These are phyloP conservation scores for Sylvietta virens DNA, from an alignment of 2,113 vertebrate genomes.

Conservation along the genomic window DNA sequence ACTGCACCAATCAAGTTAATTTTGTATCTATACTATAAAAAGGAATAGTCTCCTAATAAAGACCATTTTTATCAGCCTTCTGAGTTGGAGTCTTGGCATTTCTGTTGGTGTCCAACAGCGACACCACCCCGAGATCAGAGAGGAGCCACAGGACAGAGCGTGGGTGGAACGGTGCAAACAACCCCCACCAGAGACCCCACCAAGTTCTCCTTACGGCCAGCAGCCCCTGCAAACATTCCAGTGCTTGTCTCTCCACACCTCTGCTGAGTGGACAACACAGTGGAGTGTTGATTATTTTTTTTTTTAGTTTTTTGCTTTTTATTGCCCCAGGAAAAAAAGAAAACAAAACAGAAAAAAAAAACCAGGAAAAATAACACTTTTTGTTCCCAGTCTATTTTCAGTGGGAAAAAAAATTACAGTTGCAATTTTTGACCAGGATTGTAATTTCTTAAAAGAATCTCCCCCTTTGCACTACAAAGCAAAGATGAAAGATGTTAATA, in stretches of 20 bases:
- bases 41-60: too few species aligned
- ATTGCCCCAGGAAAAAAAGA: not conserved
- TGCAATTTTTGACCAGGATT: not conserved
- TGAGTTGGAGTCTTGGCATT: too few species aligned
- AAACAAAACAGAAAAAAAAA: too few species aligned
- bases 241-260: not conserved
- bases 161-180: not conserved
- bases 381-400: not conserved
- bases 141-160: not conserved
- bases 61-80: too few species aligned
- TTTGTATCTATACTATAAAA: too few species aligned
- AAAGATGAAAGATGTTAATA: not conserved
- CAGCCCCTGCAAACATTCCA: not conserved
- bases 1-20: too few species aligned
- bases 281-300: not conserved
- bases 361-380: fast-evolving
- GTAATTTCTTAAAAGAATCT: not conserved
- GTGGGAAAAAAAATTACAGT: not conserved
- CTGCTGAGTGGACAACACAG: not conserved
- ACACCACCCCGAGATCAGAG: not conserved
- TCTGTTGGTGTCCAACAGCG: too few species aligned
- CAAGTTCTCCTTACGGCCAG: fast-evolving
- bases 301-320: not conserved
- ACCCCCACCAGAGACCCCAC: not conserved
- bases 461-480: not conserved